Conservation (phyloP, 1,140 invertebrate species). For the Leptinotarsa defecta region DNA sequence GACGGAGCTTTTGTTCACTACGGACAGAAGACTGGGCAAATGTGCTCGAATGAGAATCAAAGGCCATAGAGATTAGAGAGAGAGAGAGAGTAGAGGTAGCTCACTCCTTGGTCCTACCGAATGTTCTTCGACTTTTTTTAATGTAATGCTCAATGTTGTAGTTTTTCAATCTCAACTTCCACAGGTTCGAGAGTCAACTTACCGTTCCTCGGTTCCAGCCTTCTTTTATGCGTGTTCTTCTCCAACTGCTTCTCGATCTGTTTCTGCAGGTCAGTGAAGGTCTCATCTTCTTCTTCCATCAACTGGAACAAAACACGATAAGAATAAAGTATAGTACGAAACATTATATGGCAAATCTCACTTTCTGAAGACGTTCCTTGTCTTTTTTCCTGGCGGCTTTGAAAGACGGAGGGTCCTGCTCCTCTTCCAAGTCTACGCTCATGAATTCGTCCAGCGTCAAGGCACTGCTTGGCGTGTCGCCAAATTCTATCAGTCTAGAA, state of each 20-base stretch:
- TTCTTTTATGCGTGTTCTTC: constrained; percentile 57
- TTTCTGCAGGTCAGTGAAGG: constrained; percentile 72
- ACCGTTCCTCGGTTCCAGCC: not conserved
- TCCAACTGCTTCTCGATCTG: constrained; percentile 79
- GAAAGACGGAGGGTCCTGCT: constrained; percentile 94
- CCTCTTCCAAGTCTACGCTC: constrained; percentile 94
- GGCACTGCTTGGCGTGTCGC: constrained; percentile 87
- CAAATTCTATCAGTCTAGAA: constrained; percentile 88
- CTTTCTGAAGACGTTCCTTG: constrained; percentile 77
- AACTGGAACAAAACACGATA: constrained; percentile 50
- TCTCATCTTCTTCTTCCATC: constrained; percentile 67
- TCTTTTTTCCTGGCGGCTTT: constrained; percentile 87
- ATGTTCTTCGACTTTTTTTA: no score
- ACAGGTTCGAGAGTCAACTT: no score
- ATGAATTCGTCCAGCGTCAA: constrained; percentile 97
- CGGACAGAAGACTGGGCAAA: no score
- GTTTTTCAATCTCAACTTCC: no score
- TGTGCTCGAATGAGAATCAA: no score
- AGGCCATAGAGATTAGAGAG: no score
- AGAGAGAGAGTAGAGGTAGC: no score
- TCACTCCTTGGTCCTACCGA: no score
- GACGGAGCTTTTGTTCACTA: no score
- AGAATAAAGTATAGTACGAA: not conserved
- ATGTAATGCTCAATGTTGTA: no score
- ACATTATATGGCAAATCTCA: constrained; percentile 51